Conservation (phyloP, 2,113 vertebrate genomes). For the Gymnobelideus leadbeateri region DNA sequence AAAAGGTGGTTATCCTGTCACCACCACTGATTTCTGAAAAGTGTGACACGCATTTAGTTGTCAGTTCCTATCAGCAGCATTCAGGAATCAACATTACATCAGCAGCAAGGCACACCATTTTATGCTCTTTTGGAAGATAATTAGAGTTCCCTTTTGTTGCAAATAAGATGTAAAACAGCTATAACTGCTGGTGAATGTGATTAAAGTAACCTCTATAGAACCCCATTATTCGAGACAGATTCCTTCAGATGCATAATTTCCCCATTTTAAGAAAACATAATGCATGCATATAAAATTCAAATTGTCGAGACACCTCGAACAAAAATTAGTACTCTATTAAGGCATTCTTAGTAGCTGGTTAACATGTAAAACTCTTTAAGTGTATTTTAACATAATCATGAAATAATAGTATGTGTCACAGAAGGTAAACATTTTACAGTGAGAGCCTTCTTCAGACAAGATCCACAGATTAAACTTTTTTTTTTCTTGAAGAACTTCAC, state of each 20-base stretch:
- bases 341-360: slow-evolving; percentile 90
- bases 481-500: slow-evolving; percentile 83
- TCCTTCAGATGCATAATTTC: slow-evolving; percentile 93
- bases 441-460: slow-evolving; percentile 85
- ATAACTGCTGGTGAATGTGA: slow-evolving; percentile 95
- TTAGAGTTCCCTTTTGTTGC: slow-evolving; percentile 94
- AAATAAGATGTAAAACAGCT: slow-evolving; percentile 97
- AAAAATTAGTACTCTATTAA: slow-evolving; percentile 93
- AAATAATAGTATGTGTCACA: slow-evolving; percentile 89
- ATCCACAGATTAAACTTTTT: slow-evolving; percentile 84
- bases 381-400: slow-evolving; percentile 92
- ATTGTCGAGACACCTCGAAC: slow-evolving; percentile 90
- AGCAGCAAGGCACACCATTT: slow-evolving; percentile 92
- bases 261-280: slow-evolving; percentile 93
- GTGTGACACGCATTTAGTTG: slow-evolving; percentile 92
- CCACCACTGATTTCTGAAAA: slow-evolving; percentile 88
- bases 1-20: slow-evolving; percentile 91
- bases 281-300: slow-evolving; percentile 92
- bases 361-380: slow-evolving; percentile 90
- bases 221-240: slow-evolving; percentile 96
- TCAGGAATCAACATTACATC: slow-evolving; percentile 93
- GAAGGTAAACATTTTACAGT: slow-evolving; percentile 89
- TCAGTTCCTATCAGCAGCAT: slow-evolving; percentile 94
- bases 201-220: slow-evolving; percentile 97
- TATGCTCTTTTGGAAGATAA: slow-evolving; percentile 94